phyloP scores from a whole-genome alignment of 1,140 invertebrate genomes.

The fruit fly (Drosophila melanogaster) region Release_6_plus_ISO1_MT NT_033779.5:1075001-1075500 shows the following conservation, averaged over 20 bases:
- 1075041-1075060: slow-evolving; percentile 28
- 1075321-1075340: slow-evolving; percentile 47
- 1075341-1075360: slow-evolving; percentile 81
- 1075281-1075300: slow-evolving; percentile 65
- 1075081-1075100: slow-evolving; percentile 11
- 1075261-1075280: slow-evolving; percentile 56
- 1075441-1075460: background rate
- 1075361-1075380: slow-evolving; percentile 77
- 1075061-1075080: slow-evolving; percentile 74
- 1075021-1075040: slow-evolving; percentile 69
- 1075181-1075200: slow-evolving; percentile 49
- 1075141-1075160: slow-evolving; percentile 43
- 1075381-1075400: slow-evolving; percentile 46
- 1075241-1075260: slow-evolving; percentile 55
- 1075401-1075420: slow-evolving; percentile 33
- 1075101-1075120: slow-evolving; percentile 1
- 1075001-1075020: slow-evolving; percentile 69
- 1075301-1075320: slow-evolving; percentile 58
- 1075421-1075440: slow-evolving; percentile 1
- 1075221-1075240: slow-evolving; percentile 22
- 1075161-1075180: slow-evolving; percentile 13
- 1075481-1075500: background rate
- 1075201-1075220: slow-evolving; percentile 32
- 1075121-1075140: slow-evolving; percentile 11
- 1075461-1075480: slow-evolving; percentile 10